A percentile compares a stretch with the other conserved stretches of the same genome.
Conservation (phyloP, 2,888 invertebrate species). For the Halictus quadricinctus region DNA sequence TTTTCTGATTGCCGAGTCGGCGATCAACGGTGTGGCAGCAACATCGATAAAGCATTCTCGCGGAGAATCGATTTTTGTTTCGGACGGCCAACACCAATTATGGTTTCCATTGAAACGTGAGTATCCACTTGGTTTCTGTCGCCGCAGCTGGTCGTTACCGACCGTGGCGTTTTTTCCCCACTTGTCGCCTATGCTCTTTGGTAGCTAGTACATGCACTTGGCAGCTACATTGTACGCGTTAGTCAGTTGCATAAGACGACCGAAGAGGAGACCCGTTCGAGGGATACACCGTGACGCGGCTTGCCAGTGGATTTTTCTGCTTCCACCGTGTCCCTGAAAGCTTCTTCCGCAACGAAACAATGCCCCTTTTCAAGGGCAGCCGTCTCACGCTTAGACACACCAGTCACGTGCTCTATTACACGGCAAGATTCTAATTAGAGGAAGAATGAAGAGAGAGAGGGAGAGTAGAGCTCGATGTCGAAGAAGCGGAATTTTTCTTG, state of each 20-base stretch:
- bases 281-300: slow-evolving; percentile 39
- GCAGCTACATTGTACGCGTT: slow-evolving; percentile 43
- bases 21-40: not conserved
- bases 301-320: slow-evolving; percentile 38
- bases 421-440: slow-evolving; percentile 50
- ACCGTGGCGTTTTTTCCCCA: not conserved
- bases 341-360: slow-evolving; percentile 56
- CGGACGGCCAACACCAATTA: not conserved
- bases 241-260: slow-evolving; percentile 47
- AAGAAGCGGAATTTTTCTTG: slow-evolving; percentile 25
- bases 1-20: too few species aligned
- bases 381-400: slow-evolving; percentile 42
- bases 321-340: slow-evolving; percentile 45
- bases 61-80: not conserved
- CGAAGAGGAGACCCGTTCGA: slow-evolving; percentile 28
- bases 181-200: not conserved
- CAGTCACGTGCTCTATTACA: slow-evolving; percentile 42
- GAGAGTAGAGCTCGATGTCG: not conserved
- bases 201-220: slow-evolving; percentile 9
- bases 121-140: slow-evolving; percentile 4
- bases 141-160: not conserved
- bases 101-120: not conserved
- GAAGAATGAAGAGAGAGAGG: not conserved
- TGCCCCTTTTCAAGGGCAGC: slow-evolving; percentile 54
- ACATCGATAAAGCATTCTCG: not conserved